A percentile compares a stretch with the other conserved stretches of the same genome.
These are phyloP conservation scores for Galeopterus variegatus DNA, from an alignment of 2,113 vertebrate genomes.

Conservation along the genomic window DNA sequence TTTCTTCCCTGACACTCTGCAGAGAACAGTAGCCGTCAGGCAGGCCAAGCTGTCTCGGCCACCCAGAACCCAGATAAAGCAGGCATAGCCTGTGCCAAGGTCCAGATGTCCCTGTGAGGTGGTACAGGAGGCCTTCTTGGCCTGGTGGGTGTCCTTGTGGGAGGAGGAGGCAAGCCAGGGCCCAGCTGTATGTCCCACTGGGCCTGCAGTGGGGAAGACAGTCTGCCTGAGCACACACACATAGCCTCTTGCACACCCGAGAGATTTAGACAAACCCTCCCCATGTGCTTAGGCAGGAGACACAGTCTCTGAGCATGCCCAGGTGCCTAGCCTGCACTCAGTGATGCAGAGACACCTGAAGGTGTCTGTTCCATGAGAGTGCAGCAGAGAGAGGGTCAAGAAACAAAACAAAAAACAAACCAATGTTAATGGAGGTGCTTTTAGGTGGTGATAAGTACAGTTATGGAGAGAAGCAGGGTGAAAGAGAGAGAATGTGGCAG, in stretches of 20 bases:
- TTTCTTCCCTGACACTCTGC: neutral
- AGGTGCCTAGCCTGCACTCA: neutral
- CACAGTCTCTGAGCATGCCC: neutral
- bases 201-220: neutral
- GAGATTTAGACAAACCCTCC: no score
- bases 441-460: neutral
- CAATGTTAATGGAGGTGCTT: neutral
- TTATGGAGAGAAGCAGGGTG: neutral
- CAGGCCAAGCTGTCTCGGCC: neutral
- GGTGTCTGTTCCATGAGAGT: neutral
- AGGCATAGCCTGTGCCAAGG: no score
- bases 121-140: no score
- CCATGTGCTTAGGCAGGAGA: fast-evolving
- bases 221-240: no score
- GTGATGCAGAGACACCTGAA: fast-evolving
- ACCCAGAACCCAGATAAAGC: neutral
- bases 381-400: neutral
- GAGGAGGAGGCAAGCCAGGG: neutral
- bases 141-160: neutral
- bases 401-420: neutral
- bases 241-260: no score
- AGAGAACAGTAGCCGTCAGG: no score
- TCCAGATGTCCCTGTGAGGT: neutral
- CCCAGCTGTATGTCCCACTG: neutral
- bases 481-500: neutral